These are phyloP conservation scores for Xenus cinereus DNA, from an alignment of 2,113 vertebrate genomes.

Conservation along the genomic window DNA sequence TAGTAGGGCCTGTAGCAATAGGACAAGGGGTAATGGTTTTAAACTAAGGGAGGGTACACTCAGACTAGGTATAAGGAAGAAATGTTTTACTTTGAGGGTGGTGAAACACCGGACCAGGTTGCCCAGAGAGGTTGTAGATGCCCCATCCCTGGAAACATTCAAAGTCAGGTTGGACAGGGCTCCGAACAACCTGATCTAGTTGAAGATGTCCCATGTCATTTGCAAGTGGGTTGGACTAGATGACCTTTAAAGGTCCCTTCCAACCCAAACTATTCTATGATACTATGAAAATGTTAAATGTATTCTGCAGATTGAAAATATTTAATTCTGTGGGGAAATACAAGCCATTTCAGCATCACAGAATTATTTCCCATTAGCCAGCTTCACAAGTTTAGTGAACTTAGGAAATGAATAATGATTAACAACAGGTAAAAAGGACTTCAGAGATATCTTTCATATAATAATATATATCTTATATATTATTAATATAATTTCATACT, in stretches of 20 bases:
- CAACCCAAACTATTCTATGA: not conserved
- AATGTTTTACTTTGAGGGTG: not conserved
- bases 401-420: not conserved
- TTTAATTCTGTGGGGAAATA: not conserved
- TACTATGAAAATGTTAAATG: not conserved
- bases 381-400: not conserved
- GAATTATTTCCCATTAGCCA: not conserved
- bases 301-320: not conserved
- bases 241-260: not conserved
- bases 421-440: not conserved
- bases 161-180: not conserved
- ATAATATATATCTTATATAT: no score
- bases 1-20: not conserved
- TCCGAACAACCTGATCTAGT: not conserved
- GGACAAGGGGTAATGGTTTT: not conserved
- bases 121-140: not conserved
- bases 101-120: not conserved
- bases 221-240: not conserved
- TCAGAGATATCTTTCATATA: not conserved
- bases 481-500: not conserved
- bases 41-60: not conserved
- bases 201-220: not conserved
- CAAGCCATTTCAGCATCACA: not conserved
- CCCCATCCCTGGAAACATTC: not conserved
- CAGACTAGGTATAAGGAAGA: not conserved